Base-by-base conservation (phyloP, 2,113 vertebrate species). In the Melanotaenia duboulayi region DNA sequence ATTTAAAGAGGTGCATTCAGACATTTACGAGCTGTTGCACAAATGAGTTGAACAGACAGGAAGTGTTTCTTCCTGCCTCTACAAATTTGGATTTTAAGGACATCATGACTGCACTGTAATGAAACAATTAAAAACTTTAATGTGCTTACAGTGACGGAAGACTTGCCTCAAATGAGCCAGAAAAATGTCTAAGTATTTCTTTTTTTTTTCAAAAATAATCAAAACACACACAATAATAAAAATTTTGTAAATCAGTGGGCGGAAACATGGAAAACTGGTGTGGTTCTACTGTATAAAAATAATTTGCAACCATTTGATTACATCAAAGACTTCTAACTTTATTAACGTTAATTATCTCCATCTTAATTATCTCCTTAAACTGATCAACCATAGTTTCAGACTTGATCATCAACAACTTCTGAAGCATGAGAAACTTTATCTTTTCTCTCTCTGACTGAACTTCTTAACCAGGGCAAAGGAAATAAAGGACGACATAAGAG, bases 401-500 rank as follows among this genome's bases (percentile, higher is more conserved):
- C 40, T 72, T 78, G 22, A 62, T 77, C 37, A 58, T 65, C 54
- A 69, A 25, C 76, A 52, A 60, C 25, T 1, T 67, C 63, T 76
- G 50, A 76, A 60, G 63, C 81, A 83, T 79, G 72, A 77, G 65
- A 81, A 84, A 72, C 57, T 69, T 78, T 84, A 65, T 40, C 49
- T 61, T 75, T 68, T 56, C 64, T 84, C 52, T 88, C 71, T 85
- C 80, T 77, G 65, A 89, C 80, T 93, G 81, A 87, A 90, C 90
- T 81, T 92, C 66, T 85, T 87, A 90, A 93, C 89, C 90, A 95
- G 94, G 94, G 91, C 82, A 94, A 93, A 92, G 91, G 92, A 89
- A 93, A 91, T 86, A 92, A 93, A 92, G 91, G 93, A 92, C 90
- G 94, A 48, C 92, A 91, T 84, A 92, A 93, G 88, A 94, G 91